Base-by-base conservation (phyloP, 2,888 invertebrate species). In the Lithophane ornitopus region DNA sequence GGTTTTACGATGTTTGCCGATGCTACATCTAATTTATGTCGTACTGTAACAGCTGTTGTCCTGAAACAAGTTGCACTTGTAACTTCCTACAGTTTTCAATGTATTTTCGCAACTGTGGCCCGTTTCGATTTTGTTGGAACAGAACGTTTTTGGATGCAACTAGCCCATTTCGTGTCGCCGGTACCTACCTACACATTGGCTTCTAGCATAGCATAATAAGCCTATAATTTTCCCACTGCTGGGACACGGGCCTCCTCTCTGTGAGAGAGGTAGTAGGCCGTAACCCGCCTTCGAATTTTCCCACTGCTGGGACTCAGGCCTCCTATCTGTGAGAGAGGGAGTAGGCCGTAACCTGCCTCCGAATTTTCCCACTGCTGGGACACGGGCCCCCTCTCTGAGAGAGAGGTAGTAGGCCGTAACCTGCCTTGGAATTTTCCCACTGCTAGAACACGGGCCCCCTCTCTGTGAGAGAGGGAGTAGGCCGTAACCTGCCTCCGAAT, bases 101-200 rank as follows among this genome's bases (percentile, higher is more conserved):
- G 69, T 81, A 77, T 81, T 77, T 77, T 69, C 82, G 14, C 68
- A 81, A 81, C 73, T 59, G 66, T 63, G 70, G 19, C 59, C 39
- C 58, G 34, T 19, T 72, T 67, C 34, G 14, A 54, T 63, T 59
- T 71, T 58, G 39, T 54, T 41, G 0, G 7, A 56, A 28, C 16
- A 41, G 8, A 76, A 49, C 19, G 19, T 56, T 49, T 70, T 68
- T 28, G n/a, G 16, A 54, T 44, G 52, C 26, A 66, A 49, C 28
- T 66, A n/a, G 28, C 14, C 22, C n/a, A 28, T 65, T 28, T 12
- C 26, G 11, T 63, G 44, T 44, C 3, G 19, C 44, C 2, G 7
- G 44, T 26, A 34, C 4, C 34, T 26, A 34, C 4, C 34, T 34
- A 19, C 3, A 26, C 26, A 26, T 16, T 41, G n/a, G 26, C 16